Percentiles rank a stretch among this genome's conserved stretches.
Evolutionary conservation across 1,140 invertebrate species (phyloP).

Genomic region (Popillia japonica): DNA sequence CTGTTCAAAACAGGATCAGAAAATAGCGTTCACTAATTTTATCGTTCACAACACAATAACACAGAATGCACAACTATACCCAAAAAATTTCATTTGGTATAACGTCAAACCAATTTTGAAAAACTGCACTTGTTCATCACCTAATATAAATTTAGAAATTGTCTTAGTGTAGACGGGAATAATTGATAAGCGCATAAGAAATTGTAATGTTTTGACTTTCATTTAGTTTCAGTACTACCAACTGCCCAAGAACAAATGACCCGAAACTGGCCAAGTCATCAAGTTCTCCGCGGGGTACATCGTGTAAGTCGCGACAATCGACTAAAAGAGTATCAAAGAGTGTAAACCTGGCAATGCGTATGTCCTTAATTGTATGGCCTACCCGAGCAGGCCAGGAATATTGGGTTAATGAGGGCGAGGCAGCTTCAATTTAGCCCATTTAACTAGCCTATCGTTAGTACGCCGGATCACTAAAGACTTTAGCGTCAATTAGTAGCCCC

Average conservation of each 20-base stretch:
- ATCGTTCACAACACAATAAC: conserved; percentile 29
- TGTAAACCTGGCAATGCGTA: conserved; percentile 36
- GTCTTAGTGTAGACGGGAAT: not conserved
- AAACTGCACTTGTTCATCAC: conserved; percentile 17
- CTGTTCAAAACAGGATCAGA: not conserved
- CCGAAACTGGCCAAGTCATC: not conserved
- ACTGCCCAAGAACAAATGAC: not conserved
- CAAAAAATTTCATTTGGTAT: not conserved
- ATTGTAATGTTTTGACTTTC: not conserved
- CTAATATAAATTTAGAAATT: not conserved
- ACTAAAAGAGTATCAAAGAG: conserved; percentile 24
- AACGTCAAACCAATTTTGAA: not conserved
- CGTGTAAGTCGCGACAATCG: conserved; percentile 30
- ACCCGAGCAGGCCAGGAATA: conserved; percentile 56
- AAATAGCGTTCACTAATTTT: not conserved
- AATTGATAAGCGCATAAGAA: not conserved
- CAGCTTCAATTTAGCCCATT: conserved; percentile 60
- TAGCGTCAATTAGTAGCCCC: conserved; percentile 60
- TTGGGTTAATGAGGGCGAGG: conserved; percentile 61
- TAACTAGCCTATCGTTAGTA: conserved; percentile 61
- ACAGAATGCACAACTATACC: conserved; percentile 18
- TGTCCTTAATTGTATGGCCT: conserved; percentile 57
- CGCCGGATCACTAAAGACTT: conserved; percentile 60
- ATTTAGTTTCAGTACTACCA: not conserved
- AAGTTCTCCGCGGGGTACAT: conserved; percentile 8